Evolutionary conservation across 2,888 invertebrate genomes (phyloP).

Genomic region (Helobdella robusta): DNA sequence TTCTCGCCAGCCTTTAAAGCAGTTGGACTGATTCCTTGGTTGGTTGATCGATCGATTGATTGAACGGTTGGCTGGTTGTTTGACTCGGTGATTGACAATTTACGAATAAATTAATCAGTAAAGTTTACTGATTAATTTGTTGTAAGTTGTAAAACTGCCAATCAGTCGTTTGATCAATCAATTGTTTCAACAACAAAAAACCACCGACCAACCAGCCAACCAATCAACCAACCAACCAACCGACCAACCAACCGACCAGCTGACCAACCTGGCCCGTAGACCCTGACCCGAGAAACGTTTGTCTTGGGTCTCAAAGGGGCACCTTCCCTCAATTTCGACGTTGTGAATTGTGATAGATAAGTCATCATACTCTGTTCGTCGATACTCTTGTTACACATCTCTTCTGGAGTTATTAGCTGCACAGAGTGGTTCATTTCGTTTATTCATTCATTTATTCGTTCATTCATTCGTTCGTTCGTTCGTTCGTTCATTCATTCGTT

Average conservation of each 20-base stretch:
- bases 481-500: not conserved
- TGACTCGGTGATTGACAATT: no score
- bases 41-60: no score
- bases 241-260: slow-evolving; percentile 27
- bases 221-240: no score
- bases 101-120: no score
- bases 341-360: slow-evolving; percentile 80
- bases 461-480: not conserved
- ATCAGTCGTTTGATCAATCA: no score
- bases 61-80: no score
- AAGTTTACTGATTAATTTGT: no score
- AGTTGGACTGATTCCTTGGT: slow-evolving; percentile 50
- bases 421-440: no score
- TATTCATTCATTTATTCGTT: not conserved
- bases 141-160: no score
- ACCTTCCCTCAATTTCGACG: slow-evolving; percentile 68
- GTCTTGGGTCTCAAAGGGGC: slow-evolving; percentile 70
- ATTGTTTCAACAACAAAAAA: no score
- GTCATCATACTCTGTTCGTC: slow-evolving; percentile 92
- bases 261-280: slow-evolving; percentile 64
- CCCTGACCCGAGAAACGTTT: slow-evolving; percentile 61
- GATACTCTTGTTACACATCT: slow-evolving; percentile 79
- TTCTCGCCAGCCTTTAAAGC: slow-evolving; percentile 65
- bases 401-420: slow-evolving; percentile 74
- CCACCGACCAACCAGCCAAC: no score